Percentiles rank a stretch among this genome's conserved stretches.
These are phyloP conservation scores for Lepus timidus DNA, from an alignment of 2,113 vertebrate genomes.

Conservation along the genomic window DNA sequence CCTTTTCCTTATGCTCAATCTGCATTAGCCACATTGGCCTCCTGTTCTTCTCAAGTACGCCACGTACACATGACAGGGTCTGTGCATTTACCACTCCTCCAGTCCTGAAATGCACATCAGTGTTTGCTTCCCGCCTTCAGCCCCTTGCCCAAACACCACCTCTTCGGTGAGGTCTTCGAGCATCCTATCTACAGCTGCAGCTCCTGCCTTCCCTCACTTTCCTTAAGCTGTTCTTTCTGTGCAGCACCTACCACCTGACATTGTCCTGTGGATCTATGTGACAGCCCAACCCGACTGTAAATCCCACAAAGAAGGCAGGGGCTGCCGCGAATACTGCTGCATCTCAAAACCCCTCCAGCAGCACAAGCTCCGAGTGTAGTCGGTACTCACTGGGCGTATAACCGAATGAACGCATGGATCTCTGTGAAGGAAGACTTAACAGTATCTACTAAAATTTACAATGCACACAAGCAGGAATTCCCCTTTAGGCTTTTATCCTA, in stretches of 20 bases:
- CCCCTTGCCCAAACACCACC: neutral
- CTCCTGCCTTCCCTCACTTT: neutral
- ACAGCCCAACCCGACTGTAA: neutral
- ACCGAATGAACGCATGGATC: neutral
- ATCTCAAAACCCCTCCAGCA: neutral
- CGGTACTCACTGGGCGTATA: neutral
- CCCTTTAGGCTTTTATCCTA: neutral
- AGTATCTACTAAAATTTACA: slow-evolving; percentile 37
- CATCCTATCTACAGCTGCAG: neutral
- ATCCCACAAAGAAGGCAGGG: neutral
- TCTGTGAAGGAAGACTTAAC: slow-evolving; percentile 11
- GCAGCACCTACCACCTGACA: neutral
- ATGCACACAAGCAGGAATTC: neutral
- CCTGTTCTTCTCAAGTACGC: neutral
- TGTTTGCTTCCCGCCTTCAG: neutral
- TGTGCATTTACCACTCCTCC: neutral
- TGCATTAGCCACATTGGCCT: neutral
- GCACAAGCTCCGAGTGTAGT: neutral
- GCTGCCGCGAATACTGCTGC: neutral
- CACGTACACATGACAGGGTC: neutral
- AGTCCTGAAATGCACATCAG: neutral
- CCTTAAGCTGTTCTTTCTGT: neutral
- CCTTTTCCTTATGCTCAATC: slow-evolving; percentile 18
- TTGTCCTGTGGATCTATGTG: neutral
- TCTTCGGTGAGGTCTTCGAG: neutral